Percentiles rank a stretch among this genome's conserved stretches.
Conservation (phyloP, 2,888 invertebrate species). For the Rhaphigaster nebulosa region DNA sequence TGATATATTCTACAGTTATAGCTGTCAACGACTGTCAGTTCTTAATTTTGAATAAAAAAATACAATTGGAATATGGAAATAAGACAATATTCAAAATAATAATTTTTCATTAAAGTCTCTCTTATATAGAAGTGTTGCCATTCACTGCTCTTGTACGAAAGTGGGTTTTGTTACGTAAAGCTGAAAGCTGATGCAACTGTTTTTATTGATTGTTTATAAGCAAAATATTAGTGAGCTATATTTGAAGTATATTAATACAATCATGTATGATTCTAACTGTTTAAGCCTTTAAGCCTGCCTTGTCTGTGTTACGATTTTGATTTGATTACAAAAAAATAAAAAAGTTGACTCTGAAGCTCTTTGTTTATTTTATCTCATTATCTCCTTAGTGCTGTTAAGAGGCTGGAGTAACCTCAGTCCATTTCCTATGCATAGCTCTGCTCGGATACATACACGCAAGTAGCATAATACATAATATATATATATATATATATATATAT, state of each 20-base stretch:
- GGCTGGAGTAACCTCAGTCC: too few species aligned
- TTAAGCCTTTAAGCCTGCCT: too few species aligned
- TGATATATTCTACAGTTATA: not conserved
- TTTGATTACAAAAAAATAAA: too few species aligned
- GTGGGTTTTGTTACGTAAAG: conserved; percentile 2
- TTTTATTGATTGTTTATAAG: not conserved
- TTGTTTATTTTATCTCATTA: too few species aligned
- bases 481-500: too few species aligned
- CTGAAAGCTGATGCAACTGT: conserved; percentile 6
- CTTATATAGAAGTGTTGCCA: not conserved
- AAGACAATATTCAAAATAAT: not conserved
- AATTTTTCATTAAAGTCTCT: not conserved
- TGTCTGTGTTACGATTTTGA: too few species aligned
- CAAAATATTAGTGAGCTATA: not conserved
- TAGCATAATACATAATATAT: too few species aligned
- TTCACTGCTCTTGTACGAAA: not conserved
- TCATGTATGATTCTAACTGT: not conserved
- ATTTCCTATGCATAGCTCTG: too few species aligned
- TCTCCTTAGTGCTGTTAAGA: too few species aligned
- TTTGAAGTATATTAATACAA: not conserved
- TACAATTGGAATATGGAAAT: too few species aligned
- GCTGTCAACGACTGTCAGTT: not conserved
- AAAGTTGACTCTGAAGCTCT: too few species aligned
- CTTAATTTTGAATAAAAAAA: not conserved
- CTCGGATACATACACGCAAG: too few species aligned